These are phyloP conservation scores for Mayetiola destructor DNA, from an alignment of 2,888 invertebrate species.

Conservation along the genomic window DNA sequence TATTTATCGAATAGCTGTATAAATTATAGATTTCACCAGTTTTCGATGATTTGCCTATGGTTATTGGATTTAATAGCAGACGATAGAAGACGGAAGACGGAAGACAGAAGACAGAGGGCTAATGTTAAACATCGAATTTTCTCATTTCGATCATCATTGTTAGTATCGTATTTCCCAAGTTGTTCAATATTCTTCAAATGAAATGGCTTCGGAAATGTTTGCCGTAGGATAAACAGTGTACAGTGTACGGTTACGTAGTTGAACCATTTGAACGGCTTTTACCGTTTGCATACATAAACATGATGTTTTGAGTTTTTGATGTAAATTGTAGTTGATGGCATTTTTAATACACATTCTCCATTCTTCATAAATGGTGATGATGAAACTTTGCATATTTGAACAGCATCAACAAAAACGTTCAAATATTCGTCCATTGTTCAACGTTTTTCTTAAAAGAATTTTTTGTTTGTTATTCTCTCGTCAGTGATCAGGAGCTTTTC, in stretches of 20 bases:
- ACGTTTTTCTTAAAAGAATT: too few relatives aligned
- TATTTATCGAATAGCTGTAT: constrained; percentile 8
- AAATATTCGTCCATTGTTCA: too few relatives aligned
- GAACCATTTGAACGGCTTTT: background rate
- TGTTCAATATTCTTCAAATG: background rate
- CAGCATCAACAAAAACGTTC: too few relatives aligned
- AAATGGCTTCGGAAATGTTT: background rate
- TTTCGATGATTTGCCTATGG: background rate
- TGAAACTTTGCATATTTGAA: constrained; percentile 6
- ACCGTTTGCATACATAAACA: too few relatives aligned
- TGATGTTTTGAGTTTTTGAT: too few relatives aligned
- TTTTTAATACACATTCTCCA: background rate
- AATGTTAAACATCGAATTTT: too few relatives aligned
- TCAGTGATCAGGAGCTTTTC: too few relatives aligned
- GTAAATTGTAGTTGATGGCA: too few relatives aligned
- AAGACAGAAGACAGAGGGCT: too few relatives aligned
- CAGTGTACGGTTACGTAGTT: background rate
- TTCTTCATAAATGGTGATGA: background rate
- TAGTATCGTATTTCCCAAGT: background rate
- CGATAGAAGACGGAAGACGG: too few relatives aligned
- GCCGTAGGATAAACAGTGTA: background rate
- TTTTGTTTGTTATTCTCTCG: too few relatives aligned
- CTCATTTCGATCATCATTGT: background rate
- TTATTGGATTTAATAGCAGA: background rate
- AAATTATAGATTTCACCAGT: constrained; percentile 3